Conservation (phyloP, 2,797 vertebrate genomes). For the Helostoma temminkii region DNA sequence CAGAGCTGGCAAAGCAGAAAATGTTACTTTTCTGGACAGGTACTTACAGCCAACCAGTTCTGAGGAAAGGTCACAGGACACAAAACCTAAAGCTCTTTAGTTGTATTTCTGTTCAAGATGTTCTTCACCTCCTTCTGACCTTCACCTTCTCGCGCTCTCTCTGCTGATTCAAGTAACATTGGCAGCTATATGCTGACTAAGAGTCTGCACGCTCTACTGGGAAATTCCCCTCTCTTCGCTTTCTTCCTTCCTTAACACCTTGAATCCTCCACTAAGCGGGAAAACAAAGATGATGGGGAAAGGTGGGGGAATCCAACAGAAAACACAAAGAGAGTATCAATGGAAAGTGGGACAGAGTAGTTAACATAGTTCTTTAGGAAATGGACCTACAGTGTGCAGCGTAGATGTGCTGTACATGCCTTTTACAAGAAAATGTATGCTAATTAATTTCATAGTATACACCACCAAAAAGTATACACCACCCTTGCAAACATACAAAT, state of each 20-base stretch:
- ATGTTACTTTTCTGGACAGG: background rate
- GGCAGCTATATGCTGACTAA: constrained; percentile 3
- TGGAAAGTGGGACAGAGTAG: constrained; percentile 26
- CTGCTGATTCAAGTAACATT: background rate
- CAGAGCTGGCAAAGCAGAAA: background rate
- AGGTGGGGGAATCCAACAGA: background rate
- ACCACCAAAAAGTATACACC: background rate
- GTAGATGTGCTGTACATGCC: background rate
- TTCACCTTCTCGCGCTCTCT: background rate
- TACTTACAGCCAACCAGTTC: background rate
- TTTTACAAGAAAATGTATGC: constrained; percentile 3
- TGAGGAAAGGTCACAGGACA: constrained; percentile 22
- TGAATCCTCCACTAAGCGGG: constrained; percentile 48
- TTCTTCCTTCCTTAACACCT: constrained; percentile 47
- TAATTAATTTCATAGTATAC: background rate
- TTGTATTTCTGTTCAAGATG: background rate
- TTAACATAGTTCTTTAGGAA: constrained; percentile 14
- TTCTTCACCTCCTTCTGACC: constrained; percentile 1
- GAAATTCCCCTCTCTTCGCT: constrained; percentile 55
- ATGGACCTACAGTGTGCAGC: background rate
- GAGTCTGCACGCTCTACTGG: constrained; percentile 41
- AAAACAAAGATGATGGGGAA: constrained; percentile 39
- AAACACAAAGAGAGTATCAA: constrained; percentile 21
- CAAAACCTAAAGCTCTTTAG: background rate
- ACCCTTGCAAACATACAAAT: background rate